Base-by-base conservation (phyloP, 1,140 invertebrate genomes). In the Hyles euphorbiae region DNA sequence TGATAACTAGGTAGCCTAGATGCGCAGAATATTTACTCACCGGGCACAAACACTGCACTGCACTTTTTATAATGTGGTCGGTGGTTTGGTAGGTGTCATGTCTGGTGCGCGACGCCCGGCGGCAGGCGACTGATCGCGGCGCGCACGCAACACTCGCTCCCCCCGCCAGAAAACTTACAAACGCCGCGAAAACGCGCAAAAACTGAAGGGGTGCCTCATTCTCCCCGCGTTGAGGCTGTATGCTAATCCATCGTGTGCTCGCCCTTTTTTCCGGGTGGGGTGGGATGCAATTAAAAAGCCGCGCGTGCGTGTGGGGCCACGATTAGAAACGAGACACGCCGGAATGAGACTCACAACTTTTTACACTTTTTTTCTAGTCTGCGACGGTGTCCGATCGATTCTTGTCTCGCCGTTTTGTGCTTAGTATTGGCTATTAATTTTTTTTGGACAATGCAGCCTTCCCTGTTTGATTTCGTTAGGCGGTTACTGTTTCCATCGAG, bases 341-440 rank as follows among this genome's bases (percentile, higher is more conserved):
- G 78, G 76, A 78, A 83, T 80, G 83, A 81, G 82, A 81, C 77
- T 83, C 74, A 78, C 75, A 76, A 69, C 65, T 70, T 78, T 87
- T 84, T 83, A 84, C 80, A 80, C 77, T 83, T 83, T 83, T 66
- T 88, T 86, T 75, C 85, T 86, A 88, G 85, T 86, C 85, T 86
- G 81, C 70, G 60, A 58, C 36, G 10, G 34, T 10, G 34, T 34
- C 10, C 10, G 8, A 34, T 51, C 47, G 47, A 12, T 22, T 34
- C 32, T 34, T 34, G 22, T 34, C 6, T 11, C 50, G 22, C 8
- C 32, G 50, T n/a, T 52, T 34, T 10, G 22, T 34, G n/a, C 46
- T 48, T 40, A 5, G 36, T 8, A 11, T 48, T 48, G n/a, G 8
- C 46, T 2, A 48, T 48, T 55, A 51, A 54, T 52, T 48, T 53